Percentiles rank a stretch among this genome's conserved stretches.
Evolutionary conservation across 2,113 vertebrate genomes (phyloP).

Genomic region (Cyanoderma ruficeps): DNA sequence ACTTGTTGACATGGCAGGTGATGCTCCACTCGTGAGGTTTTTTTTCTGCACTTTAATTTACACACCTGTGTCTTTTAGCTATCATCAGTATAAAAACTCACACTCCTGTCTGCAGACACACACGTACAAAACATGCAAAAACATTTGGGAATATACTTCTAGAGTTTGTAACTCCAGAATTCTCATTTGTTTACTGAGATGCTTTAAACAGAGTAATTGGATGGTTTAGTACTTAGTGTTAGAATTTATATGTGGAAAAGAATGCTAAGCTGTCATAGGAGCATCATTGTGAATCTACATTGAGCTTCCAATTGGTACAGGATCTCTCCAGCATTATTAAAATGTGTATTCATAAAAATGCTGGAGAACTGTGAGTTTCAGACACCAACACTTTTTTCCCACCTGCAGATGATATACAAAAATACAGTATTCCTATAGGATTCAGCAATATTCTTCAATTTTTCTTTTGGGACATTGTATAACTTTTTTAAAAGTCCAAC

Average conservation of each 20-base stretch:
- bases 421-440: background rate
- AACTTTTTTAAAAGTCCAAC: background rate
- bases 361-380: background rate
- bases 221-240: background rate
- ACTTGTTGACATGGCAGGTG: background rate
- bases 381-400: background rate
- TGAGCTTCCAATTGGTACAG: background rate
- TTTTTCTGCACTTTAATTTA: background rate
- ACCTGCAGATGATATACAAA: background rate
- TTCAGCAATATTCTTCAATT: background rate
- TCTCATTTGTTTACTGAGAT: constrained; percentile 4
- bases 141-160: background rate
- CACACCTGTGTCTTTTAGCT: background rate
- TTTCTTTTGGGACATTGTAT: background rate
- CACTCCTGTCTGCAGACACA: background rate
- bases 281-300: background rate
- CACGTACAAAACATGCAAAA: background rate
- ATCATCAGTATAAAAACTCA: background rate
- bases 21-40: background rate
- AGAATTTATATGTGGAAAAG: background rate
- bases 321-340: background rate
- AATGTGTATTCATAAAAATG: background rate
- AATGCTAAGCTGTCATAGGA: background rate
- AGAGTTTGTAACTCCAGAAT: background rate
- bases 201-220: background rate